These are phyloP conservation scores for Saccopteryx leptura DNA, from an alignment of 2,113 vertebrate genomes.

Conservation along the genomic window DNA sequence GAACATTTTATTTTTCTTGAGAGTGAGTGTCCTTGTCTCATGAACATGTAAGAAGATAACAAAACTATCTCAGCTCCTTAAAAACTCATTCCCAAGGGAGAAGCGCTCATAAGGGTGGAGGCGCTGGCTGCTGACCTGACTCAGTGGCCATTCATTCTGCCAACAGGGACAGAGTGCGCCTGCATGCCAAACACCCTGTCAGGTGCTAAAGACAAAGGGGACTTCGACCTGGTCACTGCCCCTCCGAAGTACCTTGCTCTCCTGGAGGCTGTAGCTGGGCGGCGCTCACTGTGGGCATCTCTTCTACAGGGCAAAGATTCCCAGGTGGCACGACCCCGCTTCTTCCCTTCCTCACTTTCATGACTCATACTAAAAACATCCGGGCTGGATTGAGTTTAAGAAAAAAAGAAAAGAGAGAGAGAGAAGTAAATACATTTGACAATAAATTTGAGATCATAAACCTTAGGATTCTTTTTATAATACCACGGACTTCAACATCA, in stretches of 20 bases:
- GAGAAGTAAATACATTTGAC: slow-evolving; percentile 72
- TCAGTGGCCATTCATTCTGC: not conserved
- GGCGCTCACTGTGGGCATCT: accelerated
- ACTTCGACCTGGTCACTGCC: accelerated
- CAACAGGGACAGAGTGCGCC: too few relatives aligned
- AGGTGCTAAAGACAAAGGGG: not conserved
- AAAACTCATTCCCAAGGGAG: not conserved
- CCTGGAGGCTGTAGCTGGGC: not conserved
- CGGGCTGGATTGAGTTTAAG: not conserved
- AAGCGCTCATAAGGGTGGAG: not conserved
- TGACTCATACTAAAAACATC: slow-evolving; percentile 52
- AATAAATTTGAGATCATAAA: slow-evolving; percentile 77
- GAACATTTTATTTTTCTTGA: not conserved
- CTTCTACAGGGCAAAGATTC: not conserved
- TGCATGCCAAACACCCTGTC: accelerated
- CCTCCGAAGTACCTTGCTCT: not conserved
- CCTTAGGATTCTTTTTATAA: slow-evolving; percentile 75
- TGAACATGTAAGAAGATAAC: not conserved
- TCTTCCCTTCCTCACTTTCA: not conserved
- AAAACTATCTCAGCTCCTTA: not conserved
- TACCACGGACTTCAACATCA: slow-evolving; percentile 61
- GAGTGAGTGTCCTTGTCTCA: not conserved
- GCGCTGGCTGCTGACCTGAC: not conserved
- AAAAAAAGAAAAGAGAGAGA: not conserved
- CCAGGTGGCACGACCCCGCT: not conserved